A percentile compares a stretch with the other conserved stretches of the same genome.
These are phyloP conservation scores for Cavia porcellus DNA, from an alignment of 2,113 vertebrate genomes.

Conservation along the genomic window DNA sequence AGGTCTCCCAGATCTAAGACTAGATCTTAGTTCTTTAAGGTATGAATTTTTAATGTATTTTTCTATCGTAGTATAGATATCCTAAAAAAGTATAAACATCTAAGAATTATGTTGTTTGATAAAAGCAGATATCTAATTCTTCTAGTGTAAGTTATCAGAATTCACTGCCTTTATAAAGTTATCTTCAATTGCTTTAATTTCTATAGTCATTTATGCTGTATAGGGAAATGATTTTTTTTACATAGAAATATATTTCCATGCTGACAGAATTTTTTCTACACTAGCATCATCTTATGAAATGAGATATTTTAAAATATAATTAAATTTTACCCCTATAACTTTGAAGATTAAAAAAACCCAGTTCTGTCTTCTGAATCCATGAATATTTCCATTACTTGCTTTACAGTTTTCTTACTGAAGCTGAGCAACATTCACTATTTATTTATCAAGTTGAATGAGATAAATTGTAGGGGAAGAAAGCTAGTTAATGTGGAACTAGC, in stretches of 20 bases:
- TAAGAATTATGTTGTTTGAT: conserved; percentile 17
- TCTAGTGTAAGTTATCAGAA: conserved; percentile 15
- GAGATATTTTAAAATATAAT: conserved; percentile 26
- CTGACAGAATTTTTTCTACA: conserved; percentile 51
- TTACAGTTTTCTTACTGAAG: conserved; percentile 12
- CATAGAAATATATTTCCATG: conserved; percentile 6
- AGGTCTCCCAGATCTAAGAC: background rate
- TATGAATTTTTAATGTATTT: background rate
- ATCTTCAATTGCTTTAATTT: conserved; percentile 13
- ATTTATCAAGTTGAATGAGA: conserved; percentile 59
- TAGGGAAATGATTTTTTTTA: background rate
- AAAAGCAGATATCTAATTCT: background rate
- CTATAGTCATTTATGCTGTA: background rate
- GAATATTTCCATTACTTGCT: conserved; percentile 30
- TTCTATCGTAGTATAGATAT: background rate
- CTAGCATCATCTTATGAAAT: conserved; percentile 21
- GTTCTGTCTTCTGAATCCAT: background rate
- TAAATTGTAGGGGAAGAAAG: conserved; percentile 1
- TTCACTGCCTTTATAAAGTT: conserved; percentile 4
- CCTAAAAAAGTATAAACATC: background rate
- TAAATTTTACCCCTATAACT: background rate
- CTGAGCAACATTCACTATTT: background rate
- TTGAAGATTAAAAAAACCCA: conserved; percentile 29
- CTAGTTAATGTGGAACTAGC: conserved; percentile 9
- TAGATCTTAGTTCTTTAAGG: conserved; percentile 36